Evolutionary conservation across 2,113 vertebrate genomes (phyloP).

Genomic region (Danionella cerebrum): DNA sequence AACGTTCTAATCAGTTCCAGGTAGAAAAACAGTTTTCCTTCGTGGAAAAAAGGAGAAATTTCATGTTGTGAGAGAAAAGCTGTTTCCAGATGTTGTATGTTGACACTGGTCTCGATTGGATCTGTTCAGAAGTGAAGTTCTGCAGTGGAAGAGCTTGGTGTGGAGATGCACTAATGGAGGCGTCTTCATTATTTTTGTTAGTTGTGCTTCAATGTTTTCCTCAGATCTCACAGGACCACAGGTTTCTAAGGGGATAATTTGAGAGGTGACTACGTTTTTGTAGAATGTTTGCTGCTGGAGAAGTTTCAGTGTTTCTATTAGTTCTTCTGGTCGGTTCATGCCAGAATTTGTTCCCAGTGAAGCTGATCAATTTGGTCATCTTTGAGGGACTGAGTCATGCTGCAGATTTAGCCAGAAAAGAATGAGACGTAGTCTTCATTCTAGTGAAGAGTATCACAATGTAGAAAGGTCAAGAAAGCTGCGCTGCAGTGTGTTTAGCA

Average conservation of each 20-base stretch:
- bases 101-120: no score
- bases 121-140: no score
- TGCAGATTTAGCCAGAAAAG: neutral
- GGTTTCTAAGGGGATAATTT: no score
- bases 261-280: no score
- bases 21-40: neutral
- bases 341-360: conserved; percentile 4
- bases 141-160: no score
- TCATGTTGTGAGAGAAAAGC: neutral
- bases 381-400: neutral
- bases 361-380: conserved; percentile 4
- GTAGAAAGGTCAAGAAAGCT: neutral
- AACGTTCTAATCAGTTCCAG: neutral
- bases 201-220: conserved; percentile 6
- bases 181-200: no score
- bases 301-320: neutral
- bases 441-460: no score
- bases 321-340: neutral
- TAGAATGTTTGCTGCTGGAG: neutral
- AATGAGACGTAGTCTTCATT: no score
- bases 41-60: neutral
- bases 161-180: no score
- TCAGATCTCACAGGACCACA: no score
- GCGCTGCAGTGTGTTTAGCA: no score
- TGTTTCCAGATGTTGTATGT: neutral